These are phyloP conservation scores for Antitype chi DNA, from an alignment of 2,888 invertebrate species.

Conservation along the genomic window DNA sequence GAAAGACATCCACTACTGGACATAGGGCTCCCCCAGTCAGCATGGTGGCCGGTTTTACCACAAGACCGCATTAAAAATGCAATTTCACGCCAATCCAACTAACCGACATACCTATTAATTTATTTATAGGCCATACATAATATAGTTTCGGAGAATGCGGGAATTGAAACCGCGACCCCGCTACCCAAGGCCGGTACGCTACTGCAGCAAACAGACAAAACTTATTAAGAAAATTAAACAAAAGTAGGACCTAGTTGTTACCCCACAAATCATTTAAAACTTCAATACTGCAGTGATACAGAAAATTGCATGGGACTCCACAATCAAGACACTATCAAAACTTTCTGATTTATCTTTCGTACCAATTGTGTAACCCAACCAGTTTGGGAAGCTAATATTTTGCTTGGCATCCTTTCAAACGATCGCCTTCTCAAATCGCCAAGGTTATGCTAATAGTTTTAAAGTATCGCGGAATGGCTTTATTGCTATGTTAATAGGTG, in stretches of 20 bases:
- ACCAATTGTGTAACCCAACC: constrained; percentile 61
- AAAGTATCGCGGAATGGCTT: constrained; percentile 50
- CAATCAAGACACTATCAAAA: constrained; percentile 48
- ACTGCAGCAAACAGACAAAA: constrained; percentile 33
- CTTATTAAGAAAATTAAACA: constrained; percentile 36
- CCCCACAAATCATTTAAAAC: constrained; percentile 36
- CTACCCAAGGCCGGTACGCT: constrained; percentile 19
- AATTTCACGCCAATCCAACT: not conserved
- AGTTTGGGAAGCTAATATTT: constrained; percentile 78
- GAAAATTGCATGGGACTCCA: constrained; percentile 57
- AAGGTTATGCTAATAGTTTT: constrained; percentile 73
- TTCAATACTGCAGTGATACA: constrained; percentile 46
- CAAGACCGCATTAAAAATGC: not conserved
- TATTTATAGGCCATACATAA: constrained; percentile 36
- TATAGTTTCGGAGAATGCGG: constrained; percentile 16
- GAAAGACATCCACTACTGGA: no score
- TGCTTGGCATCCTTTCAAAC: constrained; percentile 83
- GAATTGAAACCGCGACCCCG: constrained; percentile 22
- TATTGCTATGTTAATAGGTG: constrained; percentile 44
- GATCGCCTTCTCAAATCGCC: constrained; percentile 68
- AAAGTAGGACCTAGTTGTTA: not conserved
- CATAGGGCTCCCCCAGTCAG: not conserved
- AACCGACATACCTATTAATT: constrained; percentile 17
- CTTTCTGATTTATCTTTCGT: constrained; percentile 71
- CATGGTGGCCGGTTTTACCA: not conserved